phyloP scores from a whole-genome alignment of 2,888 invertebrate species.

The Protodeltote pygarga region DNA sequence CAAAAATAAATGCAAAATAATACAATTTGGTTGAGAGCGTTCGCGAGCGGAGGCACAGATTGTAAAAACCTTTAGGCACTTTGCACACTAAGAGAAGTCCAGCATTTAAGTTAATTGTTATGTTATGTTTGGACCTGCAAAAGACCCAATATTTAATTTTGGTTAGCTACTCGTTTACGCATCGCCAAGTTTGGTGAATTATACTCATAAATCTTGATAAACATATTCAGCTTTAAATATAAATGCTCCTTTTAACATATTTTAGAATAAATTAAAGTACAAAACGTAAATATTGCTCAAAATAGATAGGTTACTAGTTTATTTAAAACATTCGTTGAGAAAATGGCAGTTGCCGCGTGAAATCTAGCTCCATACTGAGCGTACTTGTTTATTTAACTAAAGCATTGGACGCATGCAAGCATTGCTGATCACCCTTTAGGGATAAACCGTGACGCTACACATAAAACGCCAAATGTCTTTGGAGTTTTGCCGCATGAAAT shows the following conservation, averaged over 20 bases:
- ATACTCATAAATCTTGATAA: too few relatives aligned
- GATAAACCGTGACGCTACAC: slow-evolving; percentile 18
- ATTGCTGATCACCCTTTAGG: slow-evolving; percentile 25
- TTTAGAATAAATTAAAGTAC: too few relatives aligned
- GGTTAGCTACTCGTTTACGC: too few relatives aligned
- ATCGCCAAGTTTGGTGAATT: too few relatives aligned
- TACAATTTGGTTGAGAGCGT: slow-evolving; percentile 83
- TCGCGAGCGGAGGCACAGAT: slow-evolving; percentile 65
- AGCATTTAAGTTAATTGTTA: slow-evolving; percentile 17
- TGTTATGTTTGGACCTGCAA: too few relatives aligned
- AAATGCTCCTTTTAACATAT: too few relatives aligned
- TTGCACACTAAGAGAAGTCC: slow-evolving; percentile 31
- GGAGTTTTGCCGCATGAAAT: slow-evolving; percentile 29
- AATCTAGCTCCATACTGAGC: slow-evolving; percentile 24
- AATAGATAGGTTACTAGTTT: slow-evolving; percentile 32
- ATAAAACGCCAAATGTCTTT: slow-evolving; percentile 24
- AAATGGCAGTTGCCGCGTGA: slow-evolving; percentile 14
- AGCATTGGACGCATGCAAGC: slow-evolving; percentile 26
- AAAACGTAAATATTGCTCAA: slow-evolving; percentile 24
- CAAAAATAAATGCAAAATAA: slow-evolving; percentile 86
- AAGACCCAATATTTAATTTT: too few relatives aligned
- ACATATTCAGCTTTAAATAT: too few relatives aligned
- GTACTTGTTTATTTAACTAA: slow-evolving; percentile 38
- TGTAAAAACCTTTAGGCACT: slow-evolving; percentile 67
- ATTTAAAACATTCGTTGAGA: slow-evolving; percentile 29